Percentiles rank a stretch among this genome's conserved stretches.
Conservation (phyloP, 2,888 invertebrate species). For the Tachina grossa region DNA sequence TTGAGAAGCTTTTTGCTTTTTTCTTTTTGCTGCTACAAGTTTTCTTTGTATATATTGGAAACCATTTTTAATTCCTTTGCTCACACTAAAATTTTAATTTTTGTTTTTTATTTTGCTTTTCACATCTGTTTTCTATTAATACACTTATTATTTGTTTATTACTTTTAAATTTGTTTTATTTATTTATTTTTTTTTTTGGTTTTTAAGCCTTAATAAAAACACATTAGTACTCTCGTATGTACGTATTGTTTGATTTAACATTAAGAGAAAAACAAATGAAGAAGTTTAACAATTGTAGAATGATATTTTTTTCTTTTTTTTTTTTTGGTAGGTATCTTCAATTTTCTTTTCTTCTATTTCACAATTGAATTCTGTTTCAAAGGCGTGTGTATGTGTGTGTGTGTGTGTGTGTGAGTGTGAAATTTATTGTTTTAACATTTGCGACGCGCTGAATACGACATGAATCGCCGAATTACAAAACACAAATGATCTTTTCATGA, state of each 20-base stretch:
- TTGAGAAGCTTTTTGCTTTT: neutral
- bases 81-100: conserved; percentile 74
- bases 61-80: conserved; percentile 73
- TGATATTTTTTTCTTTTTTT: conserved; percentile 30
- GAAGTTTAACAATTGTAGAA: conserved; percentile 34
- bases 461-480: conserved; percentile 72
- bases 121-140: conserved; percentile 17
- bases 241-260: neutral
- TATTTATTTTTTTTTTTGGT: conserved; percentile 20
- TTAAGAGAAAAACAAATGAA: conserved; percentile 44
- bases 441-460: conserved; percentile 72
- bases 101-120: conserved; percentile 31
- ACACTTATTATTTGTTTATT: conserved; percentile 7
- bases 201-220: conserved; percentile 9
- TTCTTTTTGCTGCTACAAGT: conserved; percentile 28
- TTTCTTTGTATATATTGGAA: conserved; percentile 54
- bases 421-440: conserved; percentile 45
- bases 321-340: conserved; percentile 21
- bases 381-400: neutral
- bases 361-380: conserved; percentile 46
- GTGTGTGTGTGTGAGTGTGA: too few relatives aligned
- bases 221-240: neutral
- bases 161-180: conserved; percentile 1
- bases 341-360: conserved; percentile 44
- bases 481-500: conserved; percentile 73